phyloP scores from a whole-genome alignment of 2,113 vertebrate genomes.

The Elephantulus edwardii region DNA sequence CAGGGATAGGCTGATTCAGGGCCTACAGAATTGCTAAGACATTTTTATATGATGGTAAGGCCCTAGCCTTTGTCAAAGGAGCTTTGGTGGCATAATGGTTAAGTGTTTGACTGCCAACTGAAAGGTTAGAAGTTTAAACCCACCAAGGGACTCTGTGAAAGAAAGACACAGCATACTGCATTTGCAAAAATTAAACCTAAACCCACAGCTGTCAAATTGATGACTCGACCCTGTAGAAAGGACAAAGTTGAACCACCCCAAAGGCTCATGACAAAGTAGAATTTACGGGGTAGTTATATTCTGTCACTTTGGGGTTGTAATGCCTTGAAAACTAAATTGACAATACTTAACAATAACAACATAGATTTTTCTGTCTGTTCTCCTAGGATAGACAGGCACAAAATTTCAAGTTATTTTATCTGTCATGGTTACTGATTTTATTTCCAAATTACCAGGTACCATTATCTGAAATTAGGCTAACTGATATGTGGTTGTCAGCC shows the following conservation, averaged over 20 bases:
- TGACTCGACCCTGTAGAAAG: background rate
- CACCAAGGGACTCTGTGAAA: background rate
- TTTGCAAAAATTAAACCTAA: background rate
- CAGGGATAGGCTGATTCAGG: background rate
- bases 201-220: background rate
- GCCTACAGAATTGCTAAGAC: background rate
- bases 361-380: background rate
- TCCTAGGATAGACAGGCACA: background rate
- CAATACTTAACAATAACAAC: background rate
- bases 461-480: background rate
- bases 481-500: background rate
- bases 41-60: background rate
- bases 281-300: background rate
- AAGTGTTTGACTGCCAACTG: background rate
- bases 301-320: background rate
- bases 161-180: background rate
- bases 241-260: background rate
- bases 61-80: background rate
- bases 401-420: constrained; percentile 1
- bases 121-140: background rate
- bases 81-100: background rate
- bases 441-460: background rate
- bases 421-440: background rate
- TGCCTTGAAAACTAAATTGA: background rate
- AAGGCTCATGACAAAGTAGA: background rate